phyloP scores from a whole-genome alignment of 2,113 vertebrate genomes.

The Chlamydotis undulata region DNA sequence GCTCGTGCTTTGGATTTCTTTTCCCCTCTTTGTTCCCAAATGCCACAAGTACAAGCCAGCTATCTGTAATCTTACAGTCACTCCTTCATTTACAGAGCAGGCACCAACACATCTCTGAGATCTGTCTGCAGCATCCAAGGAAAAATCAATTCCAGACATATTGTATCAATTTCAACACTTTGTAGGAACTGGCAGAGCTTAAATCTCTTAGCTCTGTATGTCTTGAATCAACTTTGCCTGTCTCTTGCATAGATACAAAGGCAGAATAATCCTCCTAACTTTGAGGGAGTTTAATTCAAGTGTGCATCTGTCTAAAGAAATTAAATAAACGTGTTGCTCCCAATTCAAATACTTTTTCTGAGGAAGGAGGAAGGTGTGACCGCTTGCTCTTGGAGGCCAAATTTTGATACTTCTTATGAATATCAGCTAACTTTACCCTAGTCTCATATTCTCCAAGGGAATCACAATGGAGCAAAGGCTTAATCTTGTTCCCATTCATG shows the following conservation, averaged over 20 bases:
- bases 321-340: neutral
- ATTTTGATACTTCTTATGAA: neutral
- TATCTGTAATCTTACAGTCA: neutral
- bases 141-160: conserved; percentile 45
- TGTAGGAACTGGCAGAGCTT: neutral
- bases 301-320: neutral
- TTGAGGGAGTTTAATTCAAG: neutral
- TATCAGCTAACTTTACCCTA: neutral
- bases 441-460: neutral
- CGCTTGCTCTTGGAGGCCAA: neutral
- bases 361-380: neutral
- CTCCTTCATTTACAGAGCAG: conserved; percentile 8
- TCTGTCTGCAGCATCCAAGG: neutral
- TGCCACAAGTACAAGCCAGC: neutral
- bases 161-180: conserved; percentile 13
- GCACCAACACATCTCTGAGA: neutral
- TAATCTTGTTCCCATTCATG: neutral
- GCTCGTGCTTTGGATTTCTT: neutral
- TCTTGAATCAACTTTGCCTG: conserved; percentile 1
- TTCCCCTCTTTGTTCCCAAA: neutral
- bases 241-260: neutral
- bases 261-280: neutral
- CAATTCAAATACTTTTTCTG: neutral
- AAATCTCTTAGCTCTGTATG: neutral
- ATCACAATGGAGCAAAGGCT: neutral